These are phyloP conservation scores for Cyprinodon tularosa DNA, from an alignment of 2,113 vertebrate genomes.

Conservation along the genomic window DNA sequence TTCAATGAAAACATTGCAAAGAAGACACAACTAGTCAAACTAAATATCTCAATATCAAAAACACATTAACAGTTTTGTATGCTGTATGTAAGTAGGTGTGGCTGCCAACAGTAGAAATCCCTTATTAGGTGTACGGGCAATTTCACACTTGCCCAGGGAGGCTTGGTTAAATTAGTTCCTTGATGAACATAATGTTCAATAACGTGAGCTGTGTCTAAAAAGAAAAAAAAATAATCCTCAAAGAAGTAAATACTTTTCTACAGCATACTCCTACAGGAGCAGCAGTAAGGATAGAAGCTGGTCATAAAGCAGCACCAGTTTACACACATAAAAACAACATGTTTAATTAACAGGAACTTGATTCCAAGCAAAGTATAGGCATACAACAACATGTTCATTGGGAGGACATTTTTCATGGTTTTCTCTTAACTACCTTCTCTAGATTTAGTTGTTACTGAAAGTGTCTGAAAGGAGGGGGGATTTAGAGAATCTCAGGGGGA, in stretches of 20 bases:
- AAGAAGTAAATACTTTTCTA: too few relatives aligned
- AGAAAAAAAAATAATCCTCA: background rate
- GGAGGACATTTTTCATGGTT: background rate
- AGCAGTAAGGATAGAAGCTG: background rate
- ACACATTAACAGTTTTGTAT: too few relatives aligned
- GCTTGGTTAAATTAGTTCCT: too few relatives aligned
- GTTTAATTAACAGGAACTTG: background rate
- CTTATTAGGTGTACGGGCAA: too few relatives aligned
- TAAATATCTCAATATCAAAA: too few relatives aligned
- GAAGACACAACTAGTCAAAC: too few relatives aligned
- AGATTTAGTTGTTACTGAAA: conserved; percentile 6
- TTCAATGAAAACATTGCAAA: too few relatives aligned
- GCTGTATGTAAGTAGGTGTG: too few relatives aligned
- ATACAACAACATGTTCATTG: background rate
- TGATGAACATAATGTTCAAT: too few relatives aligned
- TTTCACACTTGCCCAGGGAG: too few relatives aligned
- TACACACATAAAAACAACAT: background rate
- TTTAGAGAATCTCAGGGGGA: background rate
- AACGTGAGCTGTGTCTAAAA: background rate
- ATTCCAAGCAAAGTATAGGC: background rate
- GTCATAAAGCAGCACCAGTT: background rate
- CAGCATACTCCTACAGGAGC: too few relatives aligned
- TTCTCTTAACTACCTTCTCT: background rate
- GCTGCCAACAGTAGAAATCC: too few relatives aligned
- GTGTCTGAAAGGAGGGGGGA: conserved; percentile 14